Conservation (phyloP, 2,888 invertebrate genomes). For the Cheiracanthium punctorium region DNA sequence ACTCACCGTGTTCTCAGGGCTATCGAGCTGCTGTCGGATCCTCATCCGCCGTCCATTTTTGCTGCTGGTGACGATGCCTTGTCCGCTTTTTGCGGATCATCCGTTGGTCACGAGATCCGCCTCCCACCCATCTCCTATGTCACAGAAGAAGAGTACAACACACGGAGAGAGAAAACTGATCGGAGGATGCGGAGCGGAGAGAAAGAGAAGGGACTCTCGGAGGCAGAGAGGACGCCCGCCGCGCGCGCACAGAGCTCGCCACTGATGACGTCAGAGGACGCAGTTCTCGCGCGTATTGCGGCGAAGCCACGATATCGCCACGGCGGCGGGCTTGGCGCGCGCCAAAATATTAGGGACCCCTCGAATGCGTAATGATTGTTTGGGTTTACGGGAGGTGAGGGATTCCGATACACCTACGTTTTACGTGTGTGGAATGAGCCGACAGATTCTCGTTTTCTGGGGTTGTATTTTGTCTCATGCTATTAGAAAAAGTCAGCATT, state of each 20-base stretch:
- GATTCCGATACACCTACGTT: neutral
- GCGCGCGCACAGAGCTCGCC: neutral
- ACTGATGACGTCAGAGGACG: slow-evolving; percentile 17
- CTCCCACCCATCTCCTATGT: neutral
- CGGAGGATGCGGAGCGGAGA: slow-evolving; percentile 11
- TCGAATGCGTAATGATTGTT: neutral
- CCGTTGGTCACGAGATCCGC: slow-evolving; percentile 1
- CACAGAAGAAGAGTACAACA: neutral
- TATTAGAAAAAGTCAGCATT: too few species aligned
- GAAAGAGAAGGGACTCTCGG: neutral
- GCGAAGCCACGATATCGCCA: neutral
- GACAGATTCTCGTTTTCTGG: too few species aligned
- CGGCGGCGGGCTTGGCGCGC: neutral
- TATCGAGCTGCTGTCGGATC: slow-evolving; percentile 4
- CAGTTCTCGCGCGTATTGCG: slow-evolving; percentile 3
- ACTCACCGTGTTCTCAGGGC: slow-evolving; percentile 10
- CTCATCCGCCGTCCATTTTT: slow-evolving; percentile 50
- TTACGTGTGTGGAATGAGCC: neutral
- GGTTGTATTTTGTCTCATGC: too few species aligned
- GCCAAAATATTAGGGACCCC: neutral
- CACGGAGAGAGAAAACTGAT: neutral
- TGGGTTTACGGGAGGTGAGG: neutral
- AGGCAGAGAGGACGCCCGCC: neutral
- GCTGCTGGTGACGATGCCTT: neutral
- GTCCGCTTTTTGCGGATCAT: slow-evolving; percentile 50